Conservation (phyloP, 2,888 invertebrate genomes). For the Spilarctia lutea region DNA sequence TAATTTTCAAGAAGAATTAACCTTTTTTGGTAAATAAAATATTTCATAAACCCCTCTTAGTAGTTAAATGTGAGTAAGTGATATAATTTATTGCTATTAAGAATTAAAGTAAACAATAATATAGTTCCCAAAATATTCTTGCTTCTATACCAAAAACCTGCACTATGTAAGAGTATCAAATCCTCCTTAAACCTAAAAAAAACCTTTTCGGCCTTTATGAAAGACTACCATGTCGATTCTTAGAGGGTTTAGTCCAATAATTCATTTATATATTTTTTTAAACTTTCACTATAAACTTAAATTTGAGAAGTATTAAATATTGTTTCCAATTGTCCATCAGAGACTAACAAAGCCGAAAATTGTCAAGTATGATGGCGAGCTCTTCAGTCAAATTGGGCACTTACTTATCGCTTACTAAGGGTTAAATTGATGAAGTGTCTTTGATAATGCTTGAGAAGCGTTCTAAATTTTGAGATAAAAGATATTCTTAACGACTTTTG, state of each 20-base stretch:
- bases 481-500: background rate
- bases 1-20: too few species aligned
- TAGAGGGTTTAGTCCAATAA: background rate
- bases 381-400: background rate
- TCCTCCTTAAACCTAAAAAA: too few species aligned
- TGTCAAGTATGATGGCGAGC: background rate
- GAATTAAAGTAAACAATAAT: too few species aligned
- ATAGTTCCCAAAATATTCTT: too few species aligned
- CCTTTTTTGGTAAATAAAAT: too few species aligned
- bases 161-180: too few species aligned
- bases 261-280: background rate
- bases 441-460: background rate
- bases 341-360: background rate
- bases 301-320: background rate
- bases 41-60: too few species aligned
- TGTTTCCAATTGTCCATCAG: background rate
- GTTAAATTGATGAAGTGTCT: background rate
- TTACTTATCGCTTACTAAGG: background rate
- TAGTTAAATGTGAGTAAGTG: too few species aligned
- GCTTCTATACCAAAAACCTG: too few species aligned
- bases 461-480: slow-evolving; percentile 5
- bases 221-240: background rate
- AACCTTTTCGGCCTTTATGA: too few species aligned
- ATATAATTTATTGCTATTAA: too few species aligned
- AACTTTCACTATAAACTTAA: background rate